These are phyloP conservation scores for Epiperipatus broadwayi DNA, from an alignment of 2,888 invertebrate genomes.

Conservation along the genomic window DNA sequence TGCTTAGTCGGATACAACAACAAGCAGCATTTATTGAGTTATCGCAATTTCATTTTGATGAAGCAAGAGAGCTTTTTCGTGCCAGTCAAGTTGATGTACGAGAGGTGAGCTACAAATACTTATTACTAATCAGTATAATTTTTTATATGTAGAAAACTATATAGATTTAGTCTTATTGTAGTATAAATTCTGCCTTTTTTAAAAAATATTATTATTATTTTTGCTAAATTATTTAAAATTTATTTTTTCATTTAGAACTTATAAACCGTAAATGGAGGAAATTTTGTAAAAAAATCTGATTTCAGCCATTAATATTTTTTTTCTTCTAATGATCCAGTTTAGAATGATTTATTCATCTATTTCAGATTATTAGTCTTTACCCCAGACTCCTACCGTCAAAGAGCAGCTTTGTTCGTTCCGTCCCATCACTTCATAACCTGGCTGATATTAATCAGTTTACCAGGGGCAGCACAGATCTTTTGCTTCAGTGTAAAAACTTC, in stretches of 20 bases:
- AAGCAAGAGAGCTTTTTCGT: conserved; percentile 29
- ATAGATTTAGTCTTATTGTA: neutral
- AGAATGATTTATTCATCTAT: no score
- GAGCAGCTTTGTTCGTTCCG: conserved; percentile 28
- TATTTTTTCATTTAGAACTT: no score
- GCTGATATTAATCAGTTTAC: conserved; percentile 31
- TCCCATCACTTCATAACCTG: conserved; percentile 32
- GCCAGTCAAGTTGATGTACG: conserved; percentile 30
- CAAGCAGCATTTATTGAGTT: conserved; percentile 35
- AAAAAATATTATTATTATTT: no score
- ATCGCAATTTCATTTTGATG: conserved; percentile 29
- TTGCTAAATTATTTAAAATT: no score
- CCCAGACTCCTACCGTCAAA: conserved; percentile 29
- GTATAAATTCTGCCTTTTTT: conserved; percentile 9
- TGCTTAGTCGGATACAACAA: conserved; percentile 28
- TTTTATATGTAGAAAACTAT: conserved; percentile 5
- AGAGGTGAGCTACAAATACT: conserved; percentile 24
- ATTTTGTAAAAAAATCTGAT: no score
- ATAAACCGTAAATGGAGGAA: no score
- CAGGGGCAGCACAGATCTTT: conserved; percentile 22
- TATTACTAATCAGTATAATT: neutral
- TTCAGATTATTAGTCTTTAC: conserved; percentile 32
- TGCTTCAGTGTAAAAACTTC: conserved; percentile 27
- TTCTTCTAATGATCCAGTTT: no score
- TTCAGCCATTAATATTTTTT: no score